Percentiles rank a stretch among this genome's conserved stretches.
These are phyloP conservation scores for Periplaneta americana DNA, from an alignment of 1,140 invertebrate species.

Conservation along the genomic window DNA sequence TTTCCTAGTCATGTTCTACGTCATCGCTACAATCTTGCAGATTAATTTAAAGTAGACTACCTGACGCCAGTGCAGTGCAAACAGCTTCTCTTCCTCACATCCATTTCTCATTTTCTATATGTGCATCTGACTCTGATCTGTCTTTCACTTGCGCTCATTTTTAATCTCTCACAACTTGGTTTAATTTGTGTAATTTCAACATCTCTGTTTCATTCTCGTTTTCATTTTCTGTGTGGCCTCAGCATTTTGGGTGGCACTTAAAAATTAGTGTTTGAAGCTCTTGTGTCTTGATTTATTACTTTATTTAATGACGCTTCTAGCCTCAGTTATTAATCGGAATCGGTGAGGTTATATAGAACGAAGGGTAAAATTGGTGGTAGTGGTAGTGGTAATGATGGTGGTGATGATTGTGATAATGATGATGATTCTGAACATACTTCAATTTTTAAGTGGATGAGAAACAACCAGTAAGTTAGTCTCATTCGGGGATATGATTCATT, in stretches of 20 bases:
- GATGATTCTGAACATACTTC: too few relatives aligned
- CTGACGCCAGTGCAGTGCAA: neutral
- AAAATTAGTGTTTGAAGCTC: too few relatives aligned
- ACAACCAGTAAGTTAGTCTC: too few relatives aligned
- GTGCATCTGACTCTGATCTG: neutral
- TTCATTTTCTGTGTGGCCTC: neutral
- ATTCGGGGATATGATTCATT: too few relatives aligned
- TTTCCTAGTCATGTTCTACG: neutral
- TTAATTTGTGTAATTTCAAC: neutral
- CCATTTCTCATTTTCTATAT: neutral
- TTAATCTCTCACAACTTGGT: neutral
- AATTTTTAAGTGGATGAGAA: too few relatives aligned
- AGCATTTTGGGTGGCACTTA: neutral
- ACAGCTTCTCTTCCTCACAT: neutral
- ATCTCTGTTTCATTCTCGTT: neutral
- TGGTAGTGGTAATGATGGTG: too few relatives aligned
- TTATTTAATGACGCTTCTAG: too few relatives aligned
- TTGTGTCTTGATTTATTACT: too few relatives aligned
- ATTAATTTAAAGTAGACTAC: neutral
- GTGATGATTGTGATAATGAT: too few relatives aligned
- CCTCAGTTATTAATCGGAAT: too few relatives aligned
- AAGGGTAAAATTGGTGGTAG: too few relatives aligned
- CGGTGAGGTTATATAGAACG: too few relatives aligned
- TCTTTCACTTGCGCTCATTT: neutral
- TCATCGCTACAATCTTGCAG: neutral